Evolutionary conservation across 2,888 invertebrate species (phyloP).

Genomic region (Eupithecia centaureata): DNA sequence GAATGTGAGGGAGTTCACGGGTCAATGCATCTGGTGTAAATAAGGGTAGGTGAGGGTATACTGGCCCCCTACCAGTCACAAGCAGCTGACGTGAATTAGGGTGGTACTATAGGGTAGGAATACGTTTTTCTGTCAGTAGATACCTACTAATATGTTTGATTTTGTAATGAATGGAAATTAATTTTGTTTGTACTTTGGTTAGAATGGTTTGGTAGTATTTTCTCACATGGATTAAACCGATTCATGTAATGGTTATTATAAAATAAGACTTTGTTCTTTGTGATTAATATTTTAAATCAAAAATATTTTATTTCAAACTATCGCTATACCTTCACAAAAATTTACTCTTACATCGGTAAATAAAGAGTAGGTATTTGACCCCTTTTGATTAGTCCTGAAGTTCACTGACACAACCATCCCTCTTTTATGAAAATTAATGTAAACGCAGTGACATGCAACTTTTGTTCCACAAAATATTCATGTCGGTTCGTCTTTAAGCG

Average conservation of each 20-base stretch:
- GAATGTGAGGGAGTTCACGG: conserved; percentile 47
- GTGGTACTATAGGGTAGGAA: conserved; percentile 71
- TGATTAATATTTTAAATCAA: neutral
- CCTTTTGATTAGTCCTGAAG: conserved; percentile 36
- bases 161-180: conserved; percentile 45
- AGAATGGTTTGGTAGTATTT: conserved; percentile 6
- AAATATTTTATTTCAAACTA: neutral
- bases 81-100: conserved; percentile 82
- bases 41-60: conserved; percentile 62
- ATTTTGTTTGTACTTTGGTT: conserved; percentile 29
- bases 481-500: neutral
- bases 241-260: neutral
- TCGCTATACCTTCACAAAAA: neutral
- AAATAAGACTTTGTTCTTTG: neutral
- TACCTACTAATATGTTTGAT: conserved; percentile 55
- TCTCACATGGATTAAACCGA: neutral
- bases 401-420: conserved; percentile 44
- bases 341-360: neutral
- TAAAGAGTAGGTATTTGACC: conserved; percentile 10
- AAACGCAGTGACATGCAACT: conserved; percentile 53
- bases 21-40: conserved; percentile 61
- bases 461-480: conserved; percentile 37
- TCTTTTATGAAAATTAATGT: conserved; percentile 65
- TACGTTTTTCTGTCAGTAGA: conserved; percentile 51
- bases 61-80: conserved; percentile 69